Evolutionary conservation across 2,113 vertebrate species (phyloP).

Genomic region (Struthidea cinerea): DNA sequence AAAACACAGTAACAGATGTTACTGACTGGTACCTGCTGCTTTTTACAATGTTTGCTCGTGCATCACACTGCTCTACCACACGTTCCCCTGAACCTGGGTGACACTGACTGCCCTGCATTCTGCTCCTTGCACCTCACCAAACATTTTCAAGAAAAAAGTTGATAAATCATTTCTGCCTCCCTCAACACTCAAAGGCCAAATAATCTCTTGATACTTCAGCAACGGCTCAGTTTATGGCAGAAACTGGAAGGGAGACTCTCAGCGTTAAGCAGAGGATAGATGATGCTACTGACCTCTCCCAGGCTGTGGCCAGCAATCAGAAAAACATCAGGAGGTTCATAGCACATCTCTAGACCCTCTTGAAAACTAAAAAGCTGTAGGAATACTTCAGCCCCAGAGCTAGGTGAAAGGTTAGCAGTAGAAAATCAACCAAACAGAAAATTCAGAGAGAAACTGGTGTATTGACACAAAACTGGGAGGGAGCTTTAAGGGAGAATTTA

Average conservation of each 20-base stretch:
- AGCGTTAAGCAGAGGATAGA: neutral
- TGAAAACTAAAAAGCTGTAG: neutral
- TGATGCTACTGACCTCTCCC: neutral
- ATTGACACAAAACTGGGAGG: neutral
- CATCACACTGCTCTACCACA: neutral
- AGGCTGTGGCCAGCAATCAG: neutral
- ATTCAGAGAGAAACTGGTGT: neutral
- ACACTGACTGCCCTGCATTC: neutral
- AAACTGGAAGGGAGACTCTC: neutral
- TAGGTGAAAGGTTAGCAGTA: neutral
- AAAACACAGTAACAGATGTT: neutral
- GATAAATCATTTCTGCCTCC: neutral
- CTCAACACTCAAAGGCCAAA: neutral
- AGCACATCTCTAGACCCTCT: neutral
- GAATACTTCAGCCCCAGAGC: neutral
- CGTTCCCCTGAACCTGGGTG: rapidly evolving
- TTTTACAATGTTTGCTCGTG: neutral
- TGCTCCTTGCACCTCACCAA: neutral
- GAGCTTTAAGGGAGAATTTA: neutral
- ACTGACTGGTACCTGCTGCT: neutral
- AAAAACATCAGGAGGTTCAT: neutral
- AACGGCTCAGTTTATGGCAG: neutral
- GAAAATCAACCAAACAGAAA: neutral
- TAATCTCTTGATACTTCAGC: neutral
- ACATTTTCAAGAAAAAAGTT: neutral